Conservation (phyloP, 2,888 invertebrate species). For the Onchidella celtica region DNA sequence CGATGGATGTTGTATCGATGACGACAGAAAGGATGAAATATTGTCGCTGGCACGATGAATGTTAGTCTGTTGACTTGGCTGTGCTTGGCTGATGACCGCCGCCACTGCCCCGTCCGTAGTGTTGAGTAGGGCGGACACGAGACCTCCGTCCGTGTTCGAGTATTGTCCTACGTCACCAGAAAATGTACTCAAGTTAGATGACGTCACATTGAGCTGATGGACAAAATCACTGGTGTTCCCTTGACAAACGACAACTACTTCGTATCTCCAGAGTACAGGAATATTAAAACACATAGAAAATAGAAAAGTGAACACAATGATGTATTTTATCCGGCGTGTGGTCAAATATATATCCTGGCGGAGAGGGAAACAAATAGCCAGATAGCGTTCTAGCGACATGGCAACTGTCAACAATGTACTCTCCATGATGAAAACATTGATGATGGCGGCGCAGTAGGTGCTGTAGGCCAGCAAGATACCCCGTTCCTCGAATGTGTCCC, state of each 20-base stretch:
- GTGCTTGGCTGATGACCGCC: not conserved
- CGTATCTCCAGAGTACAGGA: constrained; percentile 81
- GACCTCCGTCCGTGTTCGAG: not conserved
- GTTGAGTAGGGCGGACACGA: not conserved
- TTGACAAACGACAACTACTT: constrained; percentile 52
- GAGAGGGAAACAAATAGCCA: constrained; percentile 88
- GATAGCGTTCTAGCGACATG: constrained; percentile 87
- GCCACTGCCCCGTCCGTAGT: not conserved
- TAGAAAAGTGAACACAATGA: constrained; percentile 85
- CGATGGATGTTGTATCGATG: not conserved
- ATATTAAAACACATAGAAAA: constrained; percentile 86
- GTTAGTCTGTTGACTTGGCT: not conserved
- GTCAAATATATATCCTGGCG: constrained; percentile 86
- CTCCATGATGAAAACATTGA: constrained; percentile 83
- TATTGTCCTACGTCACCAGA: too few species aligned
- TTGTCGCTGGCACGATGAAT: not conserved
- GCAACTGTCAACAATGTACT: constrained; percentile 89
- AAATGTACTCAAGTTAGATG: too few species aligned
- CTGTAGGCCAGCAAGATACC: constrained; percentile 70
- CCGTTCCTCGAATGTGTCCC: constrained; percentile 83
- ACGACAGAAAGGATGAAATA: not conserved
- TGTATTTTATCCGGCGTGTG: constrained; percentile 82
- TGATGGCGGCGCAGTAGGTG: constrained; percentile 71
- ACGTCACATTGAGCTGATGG: too few species aligned
- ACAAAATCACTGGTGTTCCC: constrained; percentile 44